phyloP scores from a whole-genome alignment of 1,140 invertebrate genomes.

The Yoshiicerus persimilis region DNA sequence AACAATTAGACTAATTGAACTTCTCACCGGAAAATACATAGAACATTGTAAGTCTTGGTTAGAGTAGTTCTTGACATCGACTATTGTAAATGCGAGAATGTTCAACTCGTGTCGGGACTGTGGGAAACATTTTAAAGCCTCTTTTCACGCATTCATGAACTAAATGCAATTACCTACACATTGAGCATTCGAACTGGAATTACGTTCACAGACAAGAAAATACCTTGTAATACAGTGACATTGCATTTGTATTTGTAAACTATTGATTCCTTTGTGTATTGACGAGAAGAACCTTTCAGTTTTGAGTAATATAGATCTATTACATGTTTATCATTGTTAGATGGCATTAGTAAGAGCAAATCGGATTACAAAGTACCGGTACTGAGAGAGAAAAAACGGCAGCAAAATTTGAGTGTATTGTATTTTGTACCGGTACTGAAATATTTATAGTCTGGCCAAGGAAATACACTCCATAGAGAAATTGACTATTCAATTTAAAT shows the following conservation, averaged over 20 bases:
- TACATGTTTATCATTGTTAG: not conserved
- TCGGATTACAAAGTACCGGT: slow-evolving; percentile 7
- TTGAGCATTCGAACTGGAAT: too few species aligned
- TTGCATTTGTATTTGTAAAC: not conserved
- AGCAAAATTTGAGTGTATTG: not conserved
- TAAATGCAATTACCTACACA: not conserved
- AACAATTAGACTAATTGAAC: slow-evolving; percentile 8
- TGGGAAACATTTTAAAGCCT: not conserved
- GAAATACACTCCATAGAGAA: not conserved
- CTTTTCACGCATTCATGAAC: not conserved
- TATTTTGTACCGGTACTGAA: not conserved
- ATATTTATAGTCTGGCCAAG: not conserved
- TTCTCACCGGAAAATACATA: not conserved
- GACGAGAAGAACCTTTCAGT: not conserved
- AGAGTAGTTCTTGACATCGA: not conserved
- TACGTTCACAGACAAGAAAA: not conserved
- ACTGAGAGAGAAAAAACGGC: not conserved
- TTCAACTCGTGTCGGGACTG: not conserved
- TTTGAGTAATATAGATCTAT: not conserved
- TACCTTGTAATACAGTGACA: not conserved
- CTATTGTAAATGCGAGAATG: not conserved
- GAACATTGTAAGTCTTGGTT: not conserved
- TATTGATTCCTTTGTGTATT: not conserved
- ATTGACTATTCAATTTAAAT: slow-evolving; percentile 7
- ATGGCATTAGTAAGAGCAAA: not conserved